Conservation (phyloP, 1,140 invertebrate species). For the Lucilia cuprina region DNA sequence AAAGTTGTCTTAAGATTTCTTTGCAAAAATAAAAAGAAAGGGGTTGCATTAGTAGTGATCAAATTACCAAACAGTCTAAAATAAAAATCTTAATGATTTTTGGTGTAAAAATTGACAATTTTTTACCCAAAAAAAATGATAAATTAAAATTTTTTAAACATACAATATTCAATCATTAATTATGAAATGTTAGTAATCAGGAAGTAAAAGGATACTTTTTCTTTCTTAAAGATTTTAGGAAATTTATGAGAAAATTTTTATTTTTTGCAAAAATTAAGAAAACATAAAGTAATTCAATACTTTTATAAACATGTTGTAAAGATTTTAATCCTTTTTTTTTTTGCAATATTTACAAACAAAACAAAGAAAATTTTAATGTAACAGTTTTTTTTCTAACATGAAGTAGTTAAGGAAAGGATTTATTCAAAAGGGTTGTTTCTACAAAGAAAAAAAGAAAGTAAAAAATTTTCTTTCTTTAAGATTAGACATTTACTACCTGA, state of each 20-base stretch:
- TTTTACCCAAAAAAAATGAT: constrained; percentile 12
- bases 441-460: background rate
- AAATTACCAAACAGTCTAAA: background rate
- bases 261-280: background rate
- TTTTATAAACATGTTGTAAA: background rate
- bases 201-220: constrained; percentile 22
- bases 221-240: background rate
- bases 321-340: constrained; percentile 25
- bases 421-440: background rate
- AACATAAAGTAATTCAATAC: background rate
- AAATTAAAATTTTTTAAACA: background rate
- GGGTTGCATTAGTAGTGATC: background rate
- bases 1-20: background rate
- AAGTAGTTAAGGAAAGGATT: background rate
- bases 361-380: background rate
- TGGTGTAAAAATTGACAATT: background rate
- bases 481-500: background rate
- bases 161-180: background rate
- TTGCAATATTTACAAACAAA: constrained; percentile 18
- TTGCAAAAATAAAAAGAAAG: background rate
- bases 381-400: constrained; percentile 8
- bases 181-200: background rate
- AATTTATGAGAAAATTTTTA: background rate
- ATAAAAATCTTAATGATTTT: background rate
- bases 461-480: background rate